phyloP scores from a whole-genome alignment of 2,797 vertebrate genomes.

The Zenarchopterus dispar region DNA sequence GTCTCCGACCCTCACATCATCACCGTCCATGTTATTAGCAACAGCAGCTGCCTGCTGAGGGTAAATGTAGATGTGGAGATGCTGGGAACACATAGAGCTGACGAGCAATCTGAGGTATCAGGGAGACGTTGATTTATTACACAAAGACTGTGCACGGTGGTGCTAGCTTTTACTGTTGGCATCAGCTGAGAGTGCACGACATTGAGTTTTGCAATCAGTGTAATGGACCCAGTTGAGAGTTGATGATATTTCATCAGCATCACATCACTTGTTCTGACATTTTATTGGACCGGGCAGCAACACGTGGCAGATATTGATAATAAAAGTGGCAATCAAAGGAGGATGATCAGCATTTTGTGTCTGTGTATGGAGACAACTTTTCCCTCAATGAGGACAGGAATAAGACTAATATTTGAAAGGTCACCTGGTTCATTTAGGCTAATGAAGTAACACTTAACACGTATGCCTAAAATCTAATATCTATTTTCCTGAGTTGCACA shows the following conservation, averaged over 20 bases:
- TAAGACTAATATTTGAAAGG: no score
- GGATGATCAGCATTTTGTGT: no score
- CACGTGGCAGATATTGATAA: no score
- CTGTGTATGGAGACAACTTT: no score
- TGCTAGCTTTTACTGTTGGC: slow-evolving; percentile 4
- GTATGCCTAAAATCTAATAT: no score
- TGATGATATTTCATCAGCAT: slow-evolving; percentile 18
- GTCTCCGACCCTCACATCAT: not conserved
- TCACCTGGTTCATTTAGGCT: no score
- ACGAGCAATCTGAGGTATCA: slow-evolving; percentile 1
- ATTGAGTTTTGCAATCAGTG: slow-evolving; percentile 29
- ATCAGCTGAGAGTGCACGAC: not conserved
- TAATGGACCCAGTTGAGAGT: slow-evolving; percentile 22
- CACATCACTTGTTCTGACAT: not conserved
- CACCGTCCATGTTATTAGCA: not conserved
- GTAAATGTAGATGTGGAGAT: slow-evolving; percentile 10
- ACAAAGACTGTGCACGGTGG: slow-evolving; percentile 4
- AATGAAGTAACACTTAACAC: no score
- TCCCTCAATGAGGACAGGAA: no score
- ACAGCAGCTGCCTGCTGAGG: slow-evolving; percentile 5
- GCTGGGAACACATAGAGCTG: not conserved
- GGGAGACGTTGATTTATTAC: not conserved
- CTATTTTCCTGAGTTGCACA: no score
- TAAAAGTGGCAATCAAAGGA: no score
- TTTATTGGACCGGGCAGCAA: not conserved